These are phyloP conservation scores for Synergus umbraculus DNA, from an alignment of 2,888 invertebrate species.

Conservation along the genomic window DNA sequence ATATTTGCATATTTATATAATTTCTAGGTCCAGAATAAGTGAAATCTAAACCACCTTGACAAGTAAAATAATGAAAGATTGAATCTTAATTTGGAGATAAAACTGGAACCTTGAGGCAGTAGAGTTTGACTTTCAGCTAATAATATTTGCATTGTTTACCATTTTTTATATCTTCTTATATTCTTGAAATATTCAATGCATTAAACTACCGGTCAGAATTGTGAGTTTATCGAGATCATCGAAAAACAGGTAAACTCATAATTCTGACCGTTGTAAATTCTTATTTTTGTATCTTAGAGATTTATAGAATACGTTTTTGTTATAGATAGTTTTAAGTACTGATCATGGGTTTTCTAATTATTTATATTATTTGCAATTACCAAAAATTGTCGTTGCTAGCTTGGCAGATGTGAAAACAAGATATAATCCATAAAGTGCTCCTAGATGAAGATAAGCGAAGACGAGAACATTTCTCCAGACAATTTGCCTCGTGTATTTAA, in stretches of 20 bases:
- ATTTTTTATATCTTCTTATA: neutral
- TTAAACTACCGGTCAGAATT: too few species aligned
- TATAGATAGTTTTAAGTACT: too few species aligned
- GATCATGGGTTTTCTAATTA: neutral
- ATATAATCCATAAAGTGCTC: slow-evolving; percentile 87
- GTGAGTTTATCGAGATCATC: too few species aligned
- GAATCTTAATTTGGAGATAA: neutral
- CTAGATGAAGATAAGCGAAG: slow-evolving; percentile 86
- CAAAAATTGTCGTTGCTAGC: slow-evolving; percentile 84
- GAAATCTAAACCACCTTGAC: neutral
- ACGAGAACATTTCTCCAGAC: slow-evolving; percentile 92
- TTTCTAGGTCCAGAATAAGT: neutral
- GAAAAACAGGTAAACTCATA: too few species aligned
- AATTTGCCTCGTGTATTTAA: slow-evolving; percentile 69
- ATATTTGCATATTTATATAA: neutral
- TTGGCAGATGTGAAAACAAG: slow-evolving; percentile 86
- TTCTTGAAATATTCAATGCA: neutral
- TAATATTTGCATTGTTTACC: neutral
- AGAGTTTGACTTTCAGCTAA: neutral
- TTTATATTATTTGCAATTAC: slow-evolving; percentile 79
- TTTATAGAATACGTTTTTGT: too few species aligned
- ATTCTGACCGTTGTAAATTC: too few species aligned
- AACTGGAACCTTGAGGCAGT: neutral
- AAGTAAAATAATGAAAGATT: neutral
- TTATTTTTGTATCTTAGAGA: too few species aligned